A percentile compares a stretch with the other conserved stretches of the same genome.
Conservation (phyloP, 2,888 invertebrate species). For the Polyommatus iphigenia region DNA sequence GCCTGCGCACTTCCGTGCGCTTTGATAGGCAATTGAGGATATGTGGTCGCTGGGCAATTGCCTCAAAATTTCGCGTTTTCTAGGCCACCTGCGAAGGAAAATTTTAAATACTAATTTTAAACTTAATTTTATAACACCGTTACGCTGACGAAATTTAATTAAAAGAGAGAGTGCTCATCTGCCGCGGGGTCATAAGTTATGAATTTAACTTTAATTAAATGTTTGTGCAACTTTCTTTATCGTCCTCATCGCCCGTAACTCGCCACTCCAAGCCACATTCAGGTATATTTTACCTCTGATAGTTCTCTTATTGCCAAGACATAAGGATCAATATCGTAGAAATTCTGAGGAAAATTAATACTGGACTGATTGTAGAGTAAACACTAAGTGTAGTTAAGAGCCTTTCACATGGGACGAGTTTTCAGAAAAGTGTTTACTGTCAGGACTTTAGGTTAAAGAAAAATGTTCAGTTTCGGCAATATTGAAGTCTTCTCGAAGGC, state of each 20-base stretch:
- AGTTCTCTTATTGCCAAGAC: neutral
- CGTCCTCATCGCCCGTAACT: neutral
- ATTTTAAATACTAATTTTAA: neutral
- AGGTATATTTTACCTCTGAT: neutral
- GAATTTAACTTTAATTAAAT: slow-evolving; percentile 21
- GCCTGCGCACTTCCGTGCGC: no score
- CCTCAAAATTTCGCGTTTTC: no score
- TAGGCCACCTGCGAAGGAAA: neutral
- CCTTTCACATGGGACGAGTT: neutral
- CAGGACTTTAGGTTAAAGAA: no score
- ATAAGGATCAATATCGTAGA: neutral
- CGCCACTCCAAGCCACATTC: neutral
- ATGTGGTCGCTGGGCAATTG: no score
- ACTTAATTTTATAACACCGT: neutral
- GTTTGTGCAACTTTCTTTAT: slow-evolving; percentile 14
- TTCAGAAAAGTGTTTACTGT: neutral
- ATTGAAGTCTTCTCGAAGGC: no score
- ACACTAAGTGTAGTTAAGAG: neutral
- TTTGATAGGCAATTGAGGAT: no score
- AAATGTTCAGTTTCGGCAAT: no score
- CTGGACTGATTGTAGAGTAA: neutral
- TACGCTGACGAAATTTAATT: slow-evolving; percentile 8
- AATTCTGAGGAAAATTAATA: neutral
- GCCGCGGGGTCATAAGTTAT: neutral
- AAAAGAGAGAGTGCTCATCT: slow-evolving; percentile 11